A percentile compares a stretch with the other conserved stretches of the same genome.
Conservation (phyloP, 2,888 invertebrate genomes). For the Trissolcus brochymenae region DNA sequence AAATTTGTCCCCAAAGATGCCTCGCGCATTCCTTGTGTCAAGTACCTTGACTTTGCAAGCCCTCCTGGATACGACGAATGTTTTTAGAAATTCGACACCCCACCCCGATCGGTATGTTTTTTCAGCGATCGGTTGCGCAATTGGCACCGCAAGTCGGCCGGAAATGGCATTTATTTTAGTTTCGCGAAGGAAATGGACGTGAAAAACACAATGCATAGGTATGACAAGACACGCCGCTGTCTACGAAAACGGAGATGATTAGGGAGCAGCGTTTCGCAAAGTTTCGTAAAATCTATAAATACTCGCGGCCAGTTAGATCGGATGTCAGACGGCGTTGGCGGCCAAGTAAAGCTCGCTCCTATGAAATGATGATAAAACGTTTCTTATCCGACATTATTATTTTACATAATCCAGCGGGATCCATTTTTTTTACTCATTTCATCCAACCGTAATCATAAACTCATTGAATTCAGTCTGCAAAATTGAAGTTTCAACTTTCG, state of each 20-base stretch:
- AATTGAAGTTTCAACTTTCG: not conserved
- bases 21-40: conserved; percentile 50
- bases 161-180: conserved; percentile 15
- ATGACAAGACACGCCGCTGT: conserved; percentile 46
- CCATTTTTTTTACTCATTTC: conserved; percentile 8
- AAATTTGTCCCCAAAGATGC: conserved; percentile 27
- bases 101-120: too few relatives aligned
- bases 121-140: not conserved
- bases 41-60: conserved; percentile 40
- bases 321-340: conserved; percentile 75
- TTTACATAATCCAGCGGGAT: not conserved
- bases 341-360: conserved; percentile 76
- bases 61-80: conserved; percentile 1
- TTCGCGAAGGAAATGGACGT: not conserved
- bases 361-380: conserved; percentile 54
- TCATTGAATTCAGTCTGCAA: not conserved
- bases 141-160: not conserved
- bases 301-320: conserved; percentile 73
- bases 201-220: conserved; percentile 26
- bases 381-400: conserved; percentile 42
- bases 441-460: not conserved
- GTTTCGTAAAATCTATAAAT: conserved; percentile 74
- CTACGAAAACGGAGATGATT: conserved; percentile 58
- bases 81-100: not conserved
- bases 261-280: conserved; percentile 67